Evolutionary conservation across 2,888 invertebrate species (phyloP), one percentile per base, ranked within the genome.

Genomic region (Troides aeacus): DNA sequence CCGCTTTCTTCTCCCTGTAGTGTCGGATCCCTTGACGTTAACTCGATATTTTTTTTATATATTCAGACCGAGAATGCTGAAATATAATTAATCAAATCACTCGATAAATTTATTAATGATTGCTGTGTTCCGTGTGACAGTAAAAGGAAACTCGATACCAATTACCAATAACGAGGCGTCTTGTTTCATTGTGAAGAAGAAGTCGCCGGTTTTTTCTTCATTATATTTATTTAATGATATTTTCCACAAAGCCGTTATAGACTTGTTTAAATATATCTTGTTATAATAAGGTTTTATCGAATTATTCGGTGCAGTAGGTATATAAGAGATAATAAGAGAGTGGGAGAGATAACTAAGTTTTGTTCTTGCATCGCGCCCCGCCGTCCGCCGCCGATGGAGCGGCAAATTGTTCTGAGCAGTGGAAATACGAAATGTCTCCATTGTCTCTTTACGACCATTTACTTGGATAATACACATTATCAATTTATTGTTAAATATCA

Each of bases 341-440:
- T 39, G 39, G 6, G 56, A 67, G 50, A 62, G 57, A 53, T 62
- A 62, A 56, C n/a, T 67, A 18, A 24, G 56, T 67, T 67, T 62
- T 62, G 42, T 62, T 67, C 62, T 67, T 62, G 62, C 62, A 57
- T 18, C 60, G 62, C 62, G 42, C 42, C 46, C 46, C 64, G n/a
- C 50, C 60, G 21, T 69, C 64, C 61, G 46, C 42, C 53, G 39
- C 56, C 69, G 56, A 61, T 69, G 69, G 64, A 61, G 69, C 61
- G 64, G 69, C 8, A 69, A 69, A 69, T 69, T 64, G 69, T 61
- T 56, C 64, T 69, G 60, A 64, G 61, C 69, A 61, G 64, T 64
- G 30, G 57, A 64, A 69, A 61, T 63, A 56, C 42, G 57, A 69
- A 69, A 63, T 68, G 60, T 69, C 57, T 61, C 69, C 56, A 60